Conservation (phyloP, 2,888 invertebrate species). For the Agrilus mali region DNA sequence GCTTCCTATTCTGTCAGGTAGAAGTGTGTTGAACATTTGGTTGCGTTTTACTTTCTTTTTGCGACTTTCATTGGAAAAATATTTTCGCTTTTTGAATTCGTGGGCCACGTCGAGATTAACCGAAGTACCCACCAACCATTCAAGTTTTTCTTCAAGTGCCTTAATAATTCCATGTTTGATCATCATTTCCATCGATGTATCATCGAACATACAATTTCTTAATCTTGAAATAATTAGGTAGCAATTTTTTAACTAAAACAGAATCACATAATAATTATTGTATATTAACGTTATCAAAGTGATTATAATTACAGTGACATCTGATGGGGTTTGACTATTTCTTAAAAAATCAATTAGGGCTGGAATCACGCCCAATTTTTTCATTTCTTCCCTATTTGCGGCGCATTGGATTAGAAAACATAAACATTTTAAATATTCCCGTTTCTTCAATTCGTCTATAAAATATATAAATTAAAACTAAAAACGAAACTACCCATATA, state of each 20-base stretch:
- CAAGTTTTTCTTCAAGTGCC: constrained; percentile 24
- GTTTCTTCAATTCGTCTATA: constrained; percentile 4
- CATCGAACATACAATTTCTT: constrained; percentile 25
- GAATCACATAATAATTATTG: not conserved
- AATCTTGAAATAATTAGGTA: constrained; percentile 24
- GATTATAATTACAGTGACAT: constrained; percentile 15
- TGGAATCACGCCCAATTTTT: constrained; percentile 20
- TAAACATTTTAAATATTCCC: constrained; percentile 26
- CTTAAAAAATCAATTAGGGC: constrained; percentile 21
- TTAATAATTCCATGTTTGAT: constrained; percentile 18
- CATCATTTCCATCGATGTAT: constrained; percentile 7
- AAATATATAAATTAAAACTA: not conserved
- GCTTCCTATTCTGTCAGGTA: no score
- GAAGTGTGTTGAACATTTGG: no score
- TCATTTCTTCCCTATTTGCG: constrained; percentile 19
- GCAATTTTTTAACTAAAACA: constrained; percentile 24
- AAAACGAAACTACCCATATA: not conserved
- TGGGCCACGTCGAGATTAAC: constrained; percentile 12
- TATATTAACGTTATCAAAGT: not conserved
- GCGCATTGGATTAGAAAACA: constrained; percentile 26
- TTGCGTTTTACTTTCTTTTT: no score
- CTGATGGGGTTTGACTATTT: constrained; percentile 17
- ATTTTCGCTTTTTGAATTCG: constrained; percentile 4
- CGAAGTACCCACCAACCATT: constrained; percentile 21
- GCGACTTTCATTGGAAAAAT: not conserved